A percentile compares a stretch with the other conserved stretches of the same genome.
Conservation (phyloP, 1,140 invertebrate genomes). For the Marisa cornuarietis region DNA sequence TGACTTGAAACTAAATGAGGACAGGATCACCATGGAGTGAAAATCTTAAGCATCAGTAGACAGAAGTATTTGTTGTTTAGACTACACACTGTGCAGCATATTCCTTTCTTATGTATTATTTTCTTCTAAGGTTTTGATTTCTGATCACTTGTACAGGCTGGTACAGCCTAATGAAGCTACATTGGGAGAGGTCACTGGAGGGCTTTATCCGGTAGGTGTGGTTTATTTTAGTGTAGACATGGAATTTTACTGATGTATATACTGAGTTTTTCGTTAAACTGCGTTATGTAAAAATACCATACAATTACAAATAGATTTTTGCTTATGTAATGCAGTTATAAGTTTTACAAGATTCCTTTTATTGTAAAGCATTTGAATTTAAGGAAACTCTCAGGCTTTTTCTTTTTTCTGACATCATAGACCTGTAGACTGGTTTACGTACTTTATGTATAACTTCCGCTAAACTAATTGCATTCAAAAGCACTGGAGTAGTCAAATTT, state of each 20-base stretch:
- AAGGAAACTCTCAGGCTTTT: too few relatives aligned
- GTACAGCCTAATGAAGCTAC: constrained; percentile 76
- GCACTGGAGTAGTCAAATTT: not conserved
- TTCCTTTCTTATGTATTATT: not conserved
- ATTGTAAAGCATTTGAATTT: too few relatives aligned
- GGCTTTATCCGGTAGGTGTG: constrained; percentile 68
- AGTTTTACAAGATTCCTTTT: too few relatives aligned
- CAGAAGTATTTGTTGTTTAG: too few relatives aligned
- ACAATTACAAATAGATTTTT: too few relatives aligned
- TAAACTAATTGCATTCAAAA: not conserved
- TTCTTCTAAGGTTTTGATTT: not conserved
- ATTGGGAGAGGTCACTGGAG: constrained; percentile 71
- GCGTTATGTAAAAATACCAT: too few relatives aligned
- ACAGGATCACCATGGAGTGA: not conserved
- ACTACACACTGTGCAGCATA: not conserved
- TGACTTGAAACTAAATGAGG: not conserved
- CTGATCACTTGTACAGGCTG: constrained; percentile 67
- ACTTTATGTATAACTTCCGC: too few relatives aligned
- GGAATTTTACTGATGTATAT: too few relatives aligned
- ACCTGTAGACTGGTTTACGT: too few relatives aligned
- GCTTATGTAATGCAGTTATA: too few relatives aligned
- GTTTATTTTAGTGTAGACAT: not conserved
- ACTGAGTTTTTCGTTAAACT: too few relatives aligned
- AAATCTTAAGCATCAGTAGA: not conserved
- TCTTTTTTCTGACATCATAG: too few relatives aligned